Percentiles rank a stretch among this genome's conserved stretches.
phyloP scores from a whole-genome alignment of 2,113 vertebrate species.

The Vidua chalybeata region DNA sequence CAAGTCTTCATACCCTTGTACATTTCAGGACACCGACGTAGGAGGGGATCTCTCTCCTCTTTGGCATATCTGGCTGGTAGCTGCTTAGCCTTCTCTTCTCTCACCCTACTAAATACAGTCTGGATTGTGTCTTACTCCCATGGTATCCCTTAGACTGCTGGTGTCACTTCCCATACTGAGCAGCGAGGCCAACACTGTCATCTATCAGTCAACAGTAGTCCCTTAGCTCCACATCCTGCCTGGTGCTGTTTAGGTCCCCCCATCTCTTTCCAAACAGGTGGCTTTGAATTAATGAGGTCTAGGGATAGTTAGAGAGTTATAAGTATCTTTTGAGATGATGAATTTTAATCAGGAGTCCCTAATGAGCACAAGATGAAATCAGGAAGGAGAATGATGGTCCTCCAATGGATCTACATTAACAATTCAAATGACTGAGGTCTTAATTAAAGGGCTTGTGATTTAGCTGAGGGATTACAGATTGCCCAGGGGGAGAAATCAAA shows the following conservation, averaged over 20 bases:
- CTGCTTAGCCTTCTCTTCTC: background rate
- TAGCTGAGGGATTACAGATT: constrained; percentile 50
- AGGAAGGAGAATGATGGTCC: constrained; percentile 29
- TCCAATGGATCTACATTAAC: constrained; percentile 57
- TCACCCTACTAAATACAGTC: background rate
- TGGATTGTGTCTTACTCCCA: background rate
- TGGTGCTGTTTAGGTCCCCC: background rate
- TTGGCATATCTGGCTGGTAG: background rate
- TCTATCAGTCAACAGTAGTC: background rate
- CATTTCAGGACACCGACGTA: background rate
- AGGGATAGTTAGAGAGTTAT: constrained; percentile 15
- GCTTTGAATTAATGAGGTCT: constrained; percentile 18
- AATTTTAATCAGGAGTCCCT: constrained; percentile 57
- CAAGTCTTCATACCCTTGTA: background rate
- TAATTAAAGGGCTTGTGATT: constrained; percentile 50
- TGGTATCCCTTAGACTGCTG: background rate
- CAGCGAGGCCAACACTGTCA: fast-evolving
- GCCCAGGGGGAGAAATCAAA: constrained; percentile 42
- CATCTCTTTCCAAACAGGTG: constrained; percentile 19
- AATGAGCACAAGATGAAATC: constrained; percentile 48
- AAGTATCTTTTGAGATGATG: constrained; percentile 57
- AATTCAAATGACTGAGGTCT: constrained; percentile 57
- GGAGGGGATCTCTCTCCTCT: background rate
- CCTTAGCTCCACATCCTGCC: background rate
- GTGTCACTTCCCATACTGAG: background rate